phyloP scores from a whole-genome alignment of 2,113 vertebrate species.

The Candoia aspera region DNA sequence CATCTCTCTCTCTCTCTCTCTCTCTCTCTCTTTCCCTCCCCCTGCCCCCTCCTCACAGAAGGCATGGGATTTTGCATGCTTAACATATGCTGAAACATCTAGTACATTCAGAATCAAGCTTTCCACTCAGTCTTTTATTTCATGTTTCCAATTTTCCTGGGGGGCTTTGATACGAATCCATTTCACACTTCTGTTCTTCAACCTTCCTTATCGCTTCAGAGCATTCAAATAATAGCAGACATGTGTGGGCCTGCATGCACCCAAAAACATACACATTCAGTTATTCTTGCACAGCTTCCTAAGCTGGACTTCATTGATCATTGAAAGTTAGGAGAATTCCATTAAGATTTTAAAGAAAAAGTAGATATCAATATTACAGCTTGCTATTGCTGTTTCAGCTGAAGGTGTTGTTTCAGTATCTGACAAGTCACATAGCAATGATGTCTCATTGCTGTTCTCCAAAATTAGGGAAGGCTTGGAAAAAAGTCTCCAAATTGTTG shows the following conservation, averaged over 20 bases:
- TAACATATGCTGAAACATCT: conserved; percentile 71
- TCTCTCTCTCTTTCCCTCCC: too few relatives aligned
- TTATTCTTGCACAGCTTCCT: conserved; percentile 70
- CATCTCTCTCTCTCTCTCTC: conserved; percentile 50
- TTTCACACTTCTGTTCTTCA: conserved; percentile 79
- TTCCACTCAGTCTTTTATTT: conserved; percentile 80
- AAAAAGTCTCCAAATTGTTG: too few relatives aligned
- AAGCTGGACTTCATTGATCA: conserved; percentile 70
- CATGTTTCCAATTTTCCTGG: conserved; percentile 78
- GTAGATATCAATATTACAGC: too few relatives aligned
- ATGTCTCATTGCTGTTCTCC: too few relatives aligned
- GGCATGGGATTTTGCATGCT: conserved; percentile 55
- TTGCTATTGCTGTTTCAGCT: too few relatives aligned
- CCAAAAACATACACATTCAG: background rate
- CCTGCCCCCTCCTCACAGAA: background rate
- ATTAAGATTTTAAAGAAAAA: conserved; percentile 33
- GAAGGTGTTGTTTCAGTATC: too few relatives aligned
- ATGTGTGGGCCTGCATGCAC: background rate
- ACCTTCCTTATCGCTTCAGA: conserved; percentile 76
- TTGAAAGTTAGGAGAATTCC: conserved; percentile 55
- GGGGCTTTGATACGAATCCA: conserved; percentile 81
- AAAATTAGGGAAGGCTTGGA: too few relatives aligned
- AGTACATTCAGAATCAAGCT: conserved; percentile 77
- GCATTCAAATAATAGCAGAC: conserved; percentile 66
- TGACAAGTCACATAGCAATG: too few relatives aligned